Evolutionary conservation across 2,888 invertebrate genomes (phyloP).

Genomic region (Eupithecia dodoneata): DNA sequence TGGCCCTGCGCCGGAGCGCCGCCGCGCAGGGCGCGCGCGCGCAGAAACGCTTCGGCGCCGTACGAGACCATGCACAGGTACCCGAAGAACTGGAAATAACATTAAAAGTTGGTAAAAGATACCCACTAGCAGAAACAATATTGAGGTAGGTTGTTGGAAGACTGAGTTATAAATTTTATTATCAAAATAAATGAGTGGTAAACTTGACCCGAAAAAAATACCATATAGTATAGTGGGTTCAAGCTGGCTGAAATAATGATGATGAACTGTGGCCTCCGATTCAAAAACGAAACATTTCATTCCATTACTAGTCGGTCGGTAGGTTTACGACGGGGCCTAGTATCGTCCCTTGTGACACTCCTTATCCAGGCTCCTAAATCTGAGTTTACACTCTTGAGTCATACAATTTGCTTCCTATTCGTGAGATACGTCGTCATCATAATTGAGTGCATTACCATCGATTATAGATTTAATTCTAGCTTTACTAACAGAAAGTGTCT

Average conservation of each 20-base stretch:
- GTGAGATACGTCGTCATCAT: too few relatives aligned
- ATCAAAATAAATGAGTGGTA: not conserved
- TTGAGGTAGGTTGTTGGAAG: too few relatives aligned
- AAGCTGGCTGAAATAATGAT: not conserved
- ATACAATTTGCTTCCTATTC: too few relatives aligned
- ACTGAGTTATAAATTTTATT: not conserved
- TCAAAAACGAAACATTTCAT: too few relatives aligned
- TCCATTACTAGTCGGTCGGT: too few relatives aligned
- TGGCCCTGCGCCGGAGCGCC: slow-evolving; percentile 90
- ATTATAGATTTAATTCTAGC: too few relatives aligned
- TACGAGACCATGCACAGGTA: slow-evolving; percentile 92
- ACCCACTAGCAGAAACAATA: not conserved
- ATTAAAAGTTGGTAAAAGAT: not conserved
- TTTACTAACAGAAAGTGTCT: too few relatives aligned
- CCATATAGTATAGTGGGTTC: not conserved
- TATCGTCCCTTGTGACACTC: too few relatives aligned
- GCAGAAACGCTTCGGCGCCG: slow-evolving; percentile 91
- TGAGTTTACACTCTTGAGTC: too few relatives aligned
- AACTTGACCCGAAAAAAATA: not conserved
- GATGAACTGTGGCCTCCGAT: not conserved
- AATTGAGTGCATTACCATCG: too few relatives aligned
- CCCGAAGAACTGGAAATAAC: slow-evolving; percentile 89
- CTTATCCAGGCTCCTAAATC: too few relatives aligned
- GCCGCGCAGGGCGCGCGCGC: slow-evolving; percentile 82
- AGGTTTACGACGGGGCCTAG: too few relatives aligned